Percentiles rank a stretch among this genome's conserved stretches.
phyloP scores from a whole-genome alignment of 1,140 invertebrate genomes.

The Frieseomelitta varia region DNA sequence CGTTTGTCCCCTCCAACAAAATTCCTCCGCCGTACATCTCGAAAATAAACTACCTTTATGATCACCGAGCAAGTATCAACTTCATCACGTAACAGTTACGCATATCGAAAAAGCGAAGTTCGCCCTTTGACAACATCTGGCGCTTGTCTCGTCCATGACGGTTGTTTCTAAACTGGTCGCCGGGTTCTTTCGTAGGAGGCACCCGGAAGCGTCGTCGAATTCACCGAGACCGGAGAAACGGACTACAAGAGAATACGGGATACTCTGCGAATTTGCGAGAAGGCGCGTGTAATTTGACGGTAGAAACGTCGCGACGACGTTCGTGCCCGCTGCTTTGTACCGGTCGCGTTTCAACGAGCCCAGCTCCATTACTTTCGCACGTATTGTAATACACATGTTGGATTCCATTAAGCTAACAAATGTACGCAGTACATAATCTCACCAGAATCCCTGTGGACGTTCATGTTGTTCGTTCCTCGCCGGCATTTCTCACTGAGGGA shows the following conservation, averaged over 20 bases:
- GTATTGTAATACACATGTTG: conserved; percentile 48
- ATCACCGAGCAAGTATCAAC: neutral
- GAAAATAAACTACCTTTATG: neutral
- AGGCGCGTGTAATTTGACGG: conserved; percentile 16
- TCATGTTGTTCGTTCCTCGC: conserved; percentile 31
- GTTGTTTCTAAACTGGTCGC: conserved; percentile 42
- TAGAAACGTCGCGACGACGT: neutral
- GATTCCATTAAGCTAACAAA: conserved; percentile 65
- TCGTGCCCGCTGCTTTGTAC: conserved; percentile 16
- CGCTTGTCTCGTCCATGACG: conserved; percentile 1
- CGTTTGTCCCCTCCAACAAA: no score
- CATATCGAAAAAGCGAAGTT: neutral
- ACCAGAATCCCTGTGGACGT: conserved; percentile 25
- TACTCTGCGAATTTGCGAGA: neutral
- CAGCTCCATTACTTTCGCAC: conserved; percentile 51
- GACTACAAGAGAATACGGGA: conserved; percentile 19
- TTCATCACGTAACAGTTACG: neutral
- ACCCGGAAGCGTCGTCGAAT: conserved; percentile 36
- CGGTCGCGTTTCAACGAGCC: conserved; percentile 30
- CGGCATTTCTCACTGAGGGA: conserved; percentile 52
- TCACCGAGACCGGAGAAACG: neutral
- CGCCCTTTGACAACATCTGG: neutral
- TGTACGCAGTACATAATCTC: conserved; percentile 56
- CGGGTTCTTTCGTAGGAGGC: conserved; percentile 43
- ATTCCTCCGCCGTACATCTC: neutral